Evolutionary conservation across 2,888 invertebrate genomes (phyloP).

Genomic region (Darwinula stevensoni): DNA sequence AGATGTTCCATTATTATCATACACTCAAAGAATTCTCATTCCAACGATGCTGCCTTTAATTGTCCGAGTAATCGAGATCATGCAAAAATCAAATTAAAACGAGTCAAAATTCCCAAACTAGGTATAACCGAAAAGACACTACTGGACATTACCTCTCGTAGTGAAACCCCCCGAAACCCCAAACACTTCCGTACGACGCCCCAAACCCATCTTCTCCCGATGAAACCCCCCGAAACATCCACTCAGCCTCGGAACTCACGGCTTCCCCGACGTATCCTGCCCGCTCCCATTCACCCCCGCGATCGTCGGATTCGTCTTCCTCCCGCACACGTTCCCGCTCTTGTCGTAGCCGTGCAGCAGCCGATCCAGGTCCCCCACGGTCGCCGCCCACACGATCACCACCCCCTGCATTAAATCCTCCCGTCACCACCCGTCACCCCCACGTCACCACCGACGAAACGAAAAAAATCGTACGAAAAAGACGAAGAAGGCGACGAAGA

Average conservation of each 20-base stretch:
- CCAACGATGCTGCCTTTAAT: no score
- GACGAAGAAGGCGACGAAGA: conserved; percentile 22
- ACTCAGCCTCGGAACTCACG: conserved; percentile 11
- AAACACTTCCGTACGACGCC: no score
- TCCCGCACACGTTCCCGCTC: conserved; percentile 31
- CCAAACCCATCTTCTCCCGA: no score
- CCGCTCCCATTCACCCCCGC: conserved; percentile 18
- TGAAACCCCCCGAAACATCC: no score
- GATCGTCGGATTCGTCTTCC: conserved; percentile 14
- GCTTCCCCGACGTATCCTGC: conserved; percentile 12
- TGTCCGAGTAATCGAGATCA: no score
- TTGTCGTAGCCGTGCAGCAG: conserved; percentile 30
- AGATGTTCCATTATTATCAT: no score
- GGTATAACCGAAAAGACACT: no score
- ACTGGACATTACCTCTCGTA: no score
- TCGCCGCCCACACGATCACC: conserved; percentile 19
- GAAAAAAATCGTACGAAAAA: conserved; percentile 21
- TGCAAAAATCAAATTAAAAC: no score
- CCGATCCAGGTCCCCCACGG: conserved; percentile 25
- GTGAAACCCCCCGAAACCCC: no score
- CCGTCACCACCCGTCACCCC: conserved; percentile 19
- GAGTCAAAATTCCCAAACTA: no score
- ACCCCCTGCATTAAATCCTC: conserved; percentile 22
- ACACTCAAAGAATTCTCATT: no score
- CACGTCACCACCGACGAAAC: conserved; percentile 14